Evolutionary conservation across 2,113 vertebrate genomes (phyloP).

Genomic region (Bolborhynchus lineola): DNA sequence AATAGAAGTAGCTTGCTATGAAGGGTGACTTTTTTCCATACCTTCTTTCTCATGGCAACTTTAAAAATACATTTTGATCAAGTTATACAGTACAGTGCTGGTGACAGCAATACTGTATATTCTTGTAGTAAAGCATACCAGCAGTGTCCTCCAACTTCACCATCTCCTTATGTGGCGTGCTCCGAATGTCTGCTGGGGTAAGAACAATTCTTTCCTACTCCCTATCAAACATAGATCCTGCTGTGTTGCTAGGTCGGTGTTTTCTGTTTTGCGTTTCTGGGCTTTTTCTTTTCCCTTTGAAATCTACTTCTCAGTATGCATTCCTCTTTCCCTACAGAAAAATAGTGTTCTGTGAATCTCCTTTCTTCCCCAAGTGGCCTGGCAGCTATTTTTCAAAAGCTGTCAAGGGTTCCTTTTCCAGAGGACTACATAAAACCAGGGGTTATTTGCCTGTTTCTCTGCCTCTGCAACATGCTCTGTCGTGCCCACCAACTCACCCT

Average conservation of each 20-base stretch:
- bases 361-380: not conserved
- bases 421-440: not conserved
- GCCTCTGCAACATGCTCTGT: not conserved
- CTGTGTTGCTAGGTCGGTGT: not conserved
- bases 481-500: not conserved
- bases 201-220: not conserved
- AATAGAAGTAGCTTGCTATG: not conserved
- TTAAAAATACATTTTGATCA: not conserved
- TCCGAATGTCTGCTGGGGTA: not conserved
- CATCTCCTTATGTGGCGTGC: not conserved
- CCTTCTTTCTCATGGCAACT: not conserved
- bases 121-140: not conserved
- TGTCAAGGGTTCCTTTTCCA: not conserved
- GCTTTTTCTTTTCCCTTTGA: not conserved
- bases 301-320: not conserved
- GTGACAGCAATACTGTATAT: not conserved
- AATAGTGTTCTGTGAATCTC: not conserved
- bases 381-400: not conserved
- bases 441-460: not conserved
- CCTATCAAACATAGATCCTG: not conserved
- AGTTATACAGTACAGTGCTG: not conserved
- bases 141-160: not conserved
- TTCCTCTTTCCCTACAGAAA: not conserved
- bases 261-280: not conserved
- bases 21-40: not conserved